These are phyloP conservation scores for Neocloeon triangulifer DNA, from an alignment of 1,140 invertebrate genomes.

Conservation along the genomic window DNA sequence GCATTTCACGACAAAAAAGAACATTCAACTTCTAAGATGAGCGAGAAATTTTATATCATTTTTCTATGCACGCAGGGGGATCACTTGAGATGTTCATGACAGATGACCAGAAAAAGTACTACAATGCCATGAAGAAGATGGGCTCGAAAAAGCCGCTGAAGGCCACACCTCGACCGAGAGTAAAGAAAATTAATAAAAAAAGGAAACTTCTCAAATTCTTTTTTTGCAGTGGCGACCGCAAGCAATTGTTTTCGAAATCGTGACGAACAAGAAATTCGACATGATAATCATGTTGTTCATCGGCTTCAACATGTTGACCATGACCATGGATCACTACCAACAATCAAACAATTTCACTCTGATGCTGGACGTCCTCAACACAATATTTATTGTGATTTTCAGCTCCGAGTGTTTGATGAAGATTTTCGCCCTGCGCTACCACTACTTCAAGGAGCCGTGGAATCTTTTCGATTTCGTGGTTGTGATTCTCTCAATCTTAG, in stretches of 20 bases:
- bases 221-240: conserved; percentile 71
- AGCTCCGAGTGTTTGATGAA: conserved; percentile 93
- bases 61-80: conserved; percentile 47
- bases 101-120: conserved; percentile 99
- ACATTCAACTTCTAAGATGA: neutral
- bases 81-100: conserved; percentile 99
- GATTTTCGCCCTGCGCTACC: conserved; percentile 86
- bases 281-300: conserved; percentile 99
- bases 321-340: conserved; percentile 93
- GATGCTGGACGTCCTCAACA: conserved; percentile 76
- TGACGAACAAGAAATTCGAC: conserved; percentile 96
- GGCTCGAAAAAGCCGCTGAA: conserved; percentile 93
- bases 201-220: conserved; percentile 9
- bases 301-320: conserved; percentile 93
- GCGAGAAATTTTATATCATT: conserved; percentile 1
- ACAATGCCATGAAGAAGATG: conserved; percentile 99
- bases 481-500: conserved; percentile 93
- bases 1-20: neutral
- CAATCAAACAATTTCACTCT: conserved; percentile 59
- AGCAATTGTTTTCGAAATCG: conserved; percentile 89
- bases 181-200: conserved; percentile 21
- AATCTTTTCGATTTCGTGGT: conserved; percentile 99
- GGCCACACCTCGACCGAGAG: conserved; percentile 88
- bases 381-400: conserved; percentile 97
- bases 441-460: conserved; percentile 99